A percentile compares a stretch with the other conserved stretches of the same genome.
phyloP scores from a whole-genome alignment of 2,888 invertebrate genomes.

The Arge pagana region DNA sequence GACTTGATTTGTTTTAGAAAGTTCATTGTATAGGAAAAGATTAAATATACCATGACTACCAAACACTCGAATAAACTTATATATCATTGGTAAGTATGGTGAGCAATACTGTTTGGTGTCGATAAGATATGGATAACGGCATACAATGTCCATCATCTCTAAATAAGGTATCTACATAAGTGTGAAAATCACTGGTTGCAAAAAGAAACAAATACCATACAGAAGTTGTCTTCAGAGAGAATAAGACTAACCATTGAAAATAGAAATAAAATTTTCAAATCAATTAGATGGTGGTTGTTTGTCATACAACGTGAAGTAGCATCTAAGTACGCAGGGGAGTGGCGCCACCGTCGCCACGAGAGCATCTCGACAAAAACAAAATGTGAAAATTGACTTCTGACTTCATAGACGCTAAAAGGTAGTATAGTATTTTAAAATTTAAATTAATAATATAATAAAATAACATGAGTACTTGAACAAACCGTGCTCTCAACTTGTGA shows the following conservation, averaged over 20 bases:
- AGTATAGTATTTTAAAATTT: too few species aligned
- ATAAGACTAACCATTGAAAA: conserved; percentile 40
- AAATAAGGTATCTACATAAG: conserved; percentile 37
- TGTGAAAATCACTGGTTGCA: conserved; percentile 43
- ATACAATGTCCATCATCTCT: conserved; percentile 45
- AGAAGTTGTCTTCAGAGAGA: conserved; percentile 34
- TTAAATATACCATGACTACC: conserved; percentile 46
- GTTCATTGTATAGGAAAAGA: conserved; percentile 46
- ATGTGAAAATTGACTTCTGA: too few species aligned
- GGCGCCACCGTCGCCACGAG: too few species aligned
- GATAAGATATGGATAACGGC: conserved; percentile 36
- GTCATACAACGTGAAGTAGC: too few species aligned
- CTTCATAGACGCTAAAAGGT: too few species aligned
- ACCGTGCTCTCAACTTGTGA: too few species aligned
- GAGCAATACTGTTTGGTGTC: conserved; percentile 44
- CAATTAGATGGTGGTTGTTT: too few species aligned
- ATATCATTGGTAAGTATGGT: conserved; percentile 34
- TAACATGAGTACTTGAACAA: too few species aligned
- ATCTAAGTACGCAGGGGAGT: too few species aligned
- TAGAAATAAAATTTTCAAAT: conserved; percentile 46
- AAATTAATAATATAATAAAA: too few species aligned
- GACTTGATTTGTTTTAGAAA: conserved; percentile 35
- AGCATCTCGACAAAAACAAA: too few species aligned
- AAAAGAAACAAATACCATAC: conserved; percentile 40
- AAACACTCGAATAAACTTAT: conserved; percentile 41